Evolutionary conservation across 2,113 vertebrate genomes (phyloP), one percentile per base, ranked within the genome.

Genomic region (Anoplopoma fimbria): DNA sequence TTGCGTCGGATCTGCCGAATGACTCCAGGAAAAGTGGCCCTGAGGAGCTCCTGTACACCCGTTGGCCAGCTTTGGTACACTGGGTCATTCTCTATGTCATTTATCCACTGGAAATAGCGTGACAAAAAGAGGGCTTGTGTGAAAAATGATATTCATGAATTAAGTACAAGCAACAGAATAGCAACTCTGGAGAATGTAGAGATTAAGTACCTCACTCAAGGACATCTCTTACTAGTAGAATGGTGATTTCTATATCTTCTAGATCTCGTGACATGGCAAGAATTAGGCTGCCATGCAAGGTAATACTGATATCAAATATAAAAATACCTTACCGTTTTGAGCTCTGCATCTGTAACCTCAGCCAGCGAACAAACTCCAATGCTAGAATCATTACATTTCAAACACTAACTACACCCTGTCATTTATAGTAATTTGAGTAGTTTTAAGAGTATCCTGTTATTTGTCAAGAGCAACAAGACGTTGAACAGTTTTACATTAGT

Each of bases 41-140:
- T 95, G 60, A 99, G 94, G 55, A 99, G 95, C 55, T 98, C 97
- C 81, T 97, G 96, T 64, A 95, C 94, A 84, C 96, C 96, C 47
- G 95, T 62, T 77, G 98, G 95, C 98, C 98, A 99, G 15, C 89
- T 92, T 27, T 87, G 89, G 81, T 99, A 99, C 58, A 93, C 92
- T 6, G 83, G 80, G 91, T 99, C 98, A 72, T 92, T 96, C 94
- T 99, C 98, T 86, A 99, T 95, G 83, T 99, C 95, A 92, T 99
- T 99, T 70, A 97, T 73, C 98, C 98, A 99, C 98, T 99, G 72
- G 2, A 87, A 84, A 57, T 49, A 1, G 81, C 5, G 83, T 19
- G 36, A 75, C 0, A 12, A 62, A 85, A 25, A 31, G 0, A 27
- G 9, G 7, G 65, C 4, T 23, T 45, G 38, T 33, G 12, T 49